Conservation (phyloP, 2,113 vertebrate species). For the Aptenodytes forsteri region DNA sequence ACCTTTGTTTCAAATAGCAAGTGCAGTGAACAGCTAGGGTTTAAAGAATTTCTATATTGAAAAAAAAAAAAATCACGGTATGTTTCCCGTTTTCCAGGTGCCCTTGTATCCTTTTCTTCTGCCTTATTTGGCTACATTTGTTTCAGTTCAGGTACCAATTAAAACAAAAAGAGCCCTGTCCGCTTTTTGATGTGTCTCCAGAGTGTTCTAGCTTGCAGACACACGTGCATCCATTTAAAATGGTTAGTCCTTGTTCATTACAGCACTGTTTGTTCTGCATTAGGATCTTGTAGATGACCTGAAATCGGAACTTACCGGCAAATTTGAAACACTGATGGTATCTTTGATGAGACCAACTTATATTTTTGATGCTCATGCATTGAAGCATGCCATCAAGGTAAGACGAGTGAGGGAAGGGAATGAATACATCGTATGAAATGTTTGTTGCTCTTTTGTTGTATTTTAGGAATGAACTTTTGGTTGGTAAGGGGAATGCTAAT, state of each 20-base stretch:
- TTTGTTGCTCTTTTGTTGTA: neutral
- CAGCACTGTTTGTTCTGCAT: neutral
- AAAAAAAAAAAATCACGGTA: neutral
- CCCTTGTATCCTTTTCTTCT: neutral
- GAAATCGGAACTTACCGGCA: constrained; percentile 92
- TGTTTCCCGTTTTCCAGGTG: neutral
- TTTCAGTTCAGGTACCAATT: neutral
- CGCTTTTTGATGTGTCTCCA: neutral
- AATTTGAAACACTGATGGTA: constrained; percentile 89
- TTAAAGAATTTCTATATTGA: neutral
- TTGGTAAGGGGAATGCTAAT: neutral
- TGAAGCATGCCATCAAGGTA: constrained; percentile 94
- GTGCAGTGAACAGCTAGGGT: neutral
- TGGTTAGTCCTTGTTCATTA: neutral
- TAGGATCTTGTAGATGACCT: constrained; percentile 90
- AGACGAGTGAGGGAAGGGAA: neutral
- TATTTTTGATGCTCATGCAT: constrained; percentile 84
- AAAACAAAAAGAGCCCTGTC: neutral
- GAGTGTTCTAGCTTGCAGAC: neutral
- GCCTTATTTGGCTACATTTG: neutral
- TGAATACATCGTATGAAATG: neutral
- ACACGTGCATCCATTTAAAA: neutral
- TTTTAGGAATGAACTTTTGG: neutral
- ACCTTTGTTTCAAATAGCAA: neutral
- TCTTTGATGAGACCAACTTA: constrained; percentile 85